phyloP scores from a whole-genome alignment of 2,888 invertebrate species.

The Hoplodrina ambigua region DNA sequence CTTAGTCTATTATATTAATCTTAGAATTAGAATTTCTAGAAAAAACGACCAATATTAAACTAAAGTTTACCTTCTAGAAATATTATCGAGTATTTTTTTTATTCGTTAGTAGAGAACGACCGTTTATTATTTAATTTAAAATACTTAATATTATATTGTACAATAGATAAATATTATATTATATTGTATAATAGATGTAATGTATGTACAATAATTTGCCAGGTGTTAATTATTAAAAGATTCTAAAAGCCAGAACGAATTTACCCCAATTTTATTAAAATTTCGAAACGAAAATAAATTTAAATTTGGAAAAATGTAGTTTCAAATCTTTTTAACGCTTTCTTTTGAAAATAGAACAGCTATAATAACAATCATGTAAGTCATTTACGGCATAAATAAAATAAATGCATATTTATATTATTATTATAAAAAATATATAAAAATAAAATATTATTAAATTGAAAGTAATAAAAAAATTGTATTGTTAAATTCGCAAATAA shows the following conservation, averaged over 20 bases:
- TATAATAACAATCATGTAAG: neutral
- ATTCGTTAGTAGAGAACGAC: constrained; percentile 12
- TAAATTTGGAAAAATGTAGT: constrained; percentile 41
- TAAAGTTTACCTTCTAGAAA: neutral
- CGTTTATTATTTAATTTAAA: neutral
- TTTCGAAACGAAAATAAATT: constrained; percentile 31
- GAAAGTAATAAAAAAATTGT: too few species aligned
- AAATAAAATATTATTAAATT: neutral
- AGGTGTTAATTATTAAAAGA: constrained; percentile 7
- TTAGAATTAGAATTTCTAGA: neutral
- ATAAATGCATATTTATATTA: neutral
- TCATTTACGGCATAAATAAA: neutral
- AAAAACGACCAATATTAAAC: neutral
- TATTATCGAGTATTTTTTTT: neutral
- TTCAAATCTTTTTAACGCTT: constrained; percentile 46
- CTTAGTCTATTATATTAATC: too few species aligned
- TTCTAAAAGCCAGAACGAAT: constrained; percentile 41
- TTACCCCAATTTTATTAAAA: constrained; percentile 24
- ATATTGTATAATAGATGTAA: neutral
- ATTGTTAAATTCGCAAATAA: neutral
- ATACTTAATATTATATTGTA: neutral
- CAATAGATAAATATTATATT: neutral
- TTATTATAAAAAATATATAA: neutral
- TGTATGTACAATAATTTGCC: constrained; percentile 27
- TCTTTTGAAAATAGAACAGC: neutral